Percentiles rank a stretch among this genome's conserved stretches.
phyloP scores from a whole-genome alignment of 2,797 vertebrate genomes.

The Apogon hyalosoma region DNA sequence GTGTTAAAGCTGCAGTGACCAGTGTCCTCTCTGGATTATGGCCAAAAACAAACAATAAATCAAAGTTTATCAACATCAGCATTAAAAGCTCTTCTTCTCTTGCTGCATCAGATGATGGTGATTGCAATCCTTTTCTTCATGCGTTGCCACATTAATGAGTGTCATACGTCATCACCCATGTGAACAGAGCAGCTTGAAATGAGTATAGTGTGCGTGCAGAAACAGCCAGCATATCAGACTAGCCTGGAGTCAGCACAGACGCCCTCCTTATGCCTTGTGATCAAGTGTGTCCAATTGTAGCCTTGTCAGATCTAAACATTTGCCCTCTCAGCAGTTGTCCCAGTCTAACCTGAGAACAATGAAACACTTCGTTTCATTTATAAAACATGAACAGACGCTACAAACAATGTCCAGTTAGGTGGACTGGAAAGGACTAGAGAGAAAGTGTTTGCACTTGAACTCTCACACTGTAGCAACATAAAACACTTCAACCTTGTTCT shows the following conservation, averaged over 20 bases:
- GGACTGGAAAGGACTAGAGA: background rate
- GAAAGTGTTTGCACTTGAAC: background rate
- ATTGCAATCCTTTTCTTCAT: slow-evolving; percentile 12
- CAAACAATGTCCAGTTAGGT: background rate
- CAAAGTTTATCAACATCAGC: too few species aligned
- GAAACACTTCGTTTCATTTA: slow-evolving; percentile 15
- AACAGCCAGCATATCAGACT: slow-evolving; percentile 41
- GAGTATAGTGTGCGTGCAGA: slow-evolving; percentile 9
- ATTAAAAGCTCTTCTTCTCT: background rate
- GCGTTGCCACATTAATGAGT: slow-evolving; percentile 1
- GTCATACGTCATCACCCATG: slow-evolving; percentile 28
- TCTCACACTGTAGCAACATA: background rate
- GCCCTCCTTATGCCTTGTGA: slow-evolving; percentile 68
- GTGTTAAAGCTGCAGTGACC: background rate
- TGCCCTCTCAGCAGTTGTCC: slow-evolving; percentile 54
- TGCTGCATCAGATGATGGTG: slow-evolving; percentile 6
- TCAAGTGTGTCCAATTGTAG: slow-evolving; percentile 69
- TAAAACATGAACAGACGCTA: slow-evolving; percentile 5
- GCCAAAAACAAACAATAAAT: background rate
- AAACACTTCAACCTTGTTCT: background rate
- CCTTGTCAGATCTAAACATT: slow-evolving; percentile 67
- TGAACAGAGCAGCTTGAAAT: slow-evolving; percentile 35
- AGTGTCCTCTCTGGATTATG: background rate
- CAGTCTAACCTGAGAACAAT: slow-evolving; percentile 32
- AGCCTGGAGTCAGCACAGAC: slow-evolving; percentile 56